Evolutionary conservation across 1,140 invertebrate genomes (phyloP).

Genomic region (Zaprionus africanus): DNA sequence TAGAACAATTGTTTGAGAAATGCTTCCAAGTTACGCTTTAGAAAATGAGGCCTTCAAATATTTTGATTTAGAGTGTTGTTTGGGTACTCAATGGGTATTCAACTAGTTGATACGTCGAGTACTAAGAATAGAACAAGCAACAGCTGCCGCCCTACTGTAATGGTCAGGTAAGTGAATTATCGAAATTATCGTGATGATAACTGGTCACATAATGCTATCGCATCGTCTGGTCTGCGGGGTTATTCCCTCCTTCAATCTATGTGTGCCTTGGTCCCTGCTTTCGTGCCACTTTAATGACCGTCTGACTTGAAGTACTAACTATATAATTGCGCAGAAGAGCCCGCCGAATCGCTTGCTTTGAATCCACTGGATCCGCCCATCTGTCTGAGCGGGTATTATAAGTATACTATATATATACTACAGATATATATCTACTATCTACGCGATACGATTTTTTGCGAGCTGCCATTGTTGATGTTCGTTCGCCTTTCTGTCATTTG

Average conservation of each 20-base stretch:
- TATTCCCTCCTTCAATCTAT: background rate
- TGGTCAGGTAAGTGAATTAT: background rate
- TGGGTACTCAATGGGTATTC: background rate
- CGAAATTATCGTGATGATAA: constrained; percentile 5
- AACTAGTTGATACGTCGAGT: background rate
- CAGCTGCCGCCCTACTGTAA: background rate
- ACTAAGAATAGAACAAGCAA: background rate
- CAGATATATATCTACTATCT: constrained; percentile 7
- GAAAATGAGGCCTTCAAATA: background rate
- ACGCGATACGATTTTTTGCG: constrained; percentile 3
- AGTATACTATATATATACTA: background rate
- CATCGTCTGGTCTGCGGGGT: background rate
- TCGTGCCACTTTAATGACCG: constrained; percentile 16
- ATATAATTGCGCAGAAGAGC: constrained; percentile 9
- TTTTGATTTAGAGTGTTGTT: background rate
- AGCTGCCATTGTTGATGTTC: constrained; percentile 30
- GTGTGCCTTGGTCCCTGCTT: background rate
- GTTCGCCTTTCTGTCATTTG: constrained; percentile 61
- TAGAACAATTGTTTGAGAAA: background rate
- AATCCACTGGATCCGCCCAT: background rate
- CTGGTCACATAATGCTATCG: background rate
- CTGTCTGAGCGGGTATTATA: constrained; percentile 19
- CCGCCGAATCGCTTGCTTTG: constrained; percentile 2
- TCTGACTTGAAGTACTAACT: constrained; percentile 13
- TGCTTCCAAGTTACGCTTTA: background rate